These are phyloP conservation scores for Lophius piscatorius DNA, from an alignment of 2,113 vertebrate genomes.

Conservation along the genomic window DNA sequence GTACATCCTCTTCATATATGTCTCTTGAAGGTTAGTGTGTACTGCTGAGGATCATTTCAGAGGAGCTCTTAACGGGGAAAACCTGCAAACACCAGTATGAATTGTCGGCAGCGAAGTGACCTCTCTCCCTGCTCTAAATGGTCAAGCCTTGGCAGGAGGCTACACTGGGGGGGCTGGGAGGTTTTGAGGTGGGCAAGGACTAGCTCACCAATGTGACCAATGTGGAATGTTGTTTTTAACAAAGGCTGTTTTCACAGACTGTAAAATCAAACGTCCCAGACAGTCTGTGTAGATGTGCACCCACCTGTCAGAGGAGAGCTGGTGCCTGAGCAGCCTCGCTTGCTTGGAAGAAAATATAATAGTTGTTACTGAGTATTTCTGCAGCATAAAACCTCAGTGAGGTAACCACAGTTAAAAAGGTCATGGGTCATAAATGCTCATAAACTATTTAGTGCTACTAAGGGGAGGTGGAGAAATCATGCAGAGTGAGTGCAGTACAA, in stretches of 20 bases:
- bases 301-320: conserved; percentile 66
- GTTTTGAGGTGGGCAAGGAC: conserved; percentile 58
- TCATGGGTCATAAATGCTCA: conserved; percentile 59
- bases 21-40: conserved; percentile 52
- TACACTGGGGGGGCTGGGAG: neutral
- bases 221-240: conserved; percentile 77
- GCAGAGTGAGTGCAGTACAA: conserved; percentile 1
- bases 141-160: conserved; percentile 53
- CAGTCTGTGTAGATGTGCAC: conserved; percentile 64
- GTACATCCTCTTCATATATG: conserved; percentile 21
- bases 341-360: conserved; percentile 52
- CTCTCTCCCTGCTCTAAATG: conserved; percentile 58
- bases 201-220: conserved; percentile 70
- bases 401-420: conserved; percentile 62
- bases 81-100: conserved; percentile 57
- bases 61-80: conserved; percentile 62
- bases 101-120: conserved; percentile 63
- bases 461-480: conserved; percentile 26
- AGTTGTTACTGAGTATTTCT: conserved; percentile 46
- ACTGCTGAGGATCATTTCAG: conserved; percentile 44
- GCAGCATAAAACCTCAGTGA: conserved; percentile 45
- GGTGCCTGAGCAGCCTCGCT: conserved; percentile 44
- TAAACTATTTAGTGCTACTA: conserved; percentile 53
- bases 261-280: conserved; percentile 73
- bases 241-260: conserved; percentile 79